Conservation (phyloP, 2,113 vertebrate species). For the Formicarius rufipectus region DNA sequence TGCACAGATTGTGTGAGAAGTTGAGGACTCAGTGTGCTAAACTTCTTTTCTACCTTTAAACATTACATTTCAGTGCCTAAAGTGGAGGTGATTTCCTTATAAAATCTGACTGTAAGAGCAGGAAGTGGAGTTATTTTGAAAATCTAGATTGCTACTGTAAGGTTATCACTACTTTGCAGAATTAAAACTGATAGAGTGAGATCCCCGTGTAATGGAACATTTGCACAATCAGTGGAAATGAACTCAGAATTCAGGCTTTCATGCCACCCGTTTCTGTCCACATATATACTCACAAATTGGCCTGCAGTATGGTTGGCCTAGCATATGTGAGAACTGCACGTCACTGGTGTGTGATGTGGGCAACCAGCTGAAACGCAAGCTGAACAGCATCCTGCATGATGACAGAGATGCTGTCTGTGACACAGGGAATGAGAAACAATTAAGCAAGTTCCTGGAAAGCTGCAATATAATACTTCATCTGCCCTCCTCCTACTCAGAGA, state of each 20-base stretch:
- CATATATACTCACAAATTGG: accelerated
- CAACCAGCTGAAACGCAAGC: neutral
- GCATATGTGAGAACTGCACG: neutral
- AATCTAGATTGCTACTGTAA: neutral
- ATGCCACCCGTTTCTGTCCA: neutral
- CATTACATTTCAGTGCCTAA: neutral
- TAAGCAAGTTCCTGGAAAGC: slow-evolving; percentile 8
- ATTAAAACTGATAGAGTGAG: neutral
- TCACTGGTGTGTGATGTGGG: neutral
- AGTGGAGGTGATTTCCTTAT: neutral
- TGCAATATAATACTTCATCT: neutral
- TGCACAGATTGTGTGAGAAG: neutral
- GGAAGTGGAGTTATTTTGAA: slow-evolving; percentile 1
- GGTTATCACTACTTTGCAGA: neutral
- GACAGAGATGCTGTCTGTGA: neutral
- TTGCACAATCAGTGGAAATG: neutral
- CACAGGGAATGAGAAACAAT: neutral
- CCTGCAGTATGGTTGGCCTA: neutral
- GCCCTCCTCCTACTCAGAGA: neutral
- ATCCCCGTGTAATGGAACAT: neutral
- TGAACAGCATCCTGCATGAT: neutral
- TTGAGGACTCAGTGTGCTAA: neutral
- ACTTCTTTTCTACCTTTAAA: neutral
- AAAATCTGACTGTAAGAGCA: slow-evolving; percentile 27
- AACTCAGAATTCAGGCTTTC: neutral